These are phyloP conservation scores for Oncorhynchus mykiss DNA, from an alignment of 2,113 vertebrate species.

Conservation along the genomic window DNA sequence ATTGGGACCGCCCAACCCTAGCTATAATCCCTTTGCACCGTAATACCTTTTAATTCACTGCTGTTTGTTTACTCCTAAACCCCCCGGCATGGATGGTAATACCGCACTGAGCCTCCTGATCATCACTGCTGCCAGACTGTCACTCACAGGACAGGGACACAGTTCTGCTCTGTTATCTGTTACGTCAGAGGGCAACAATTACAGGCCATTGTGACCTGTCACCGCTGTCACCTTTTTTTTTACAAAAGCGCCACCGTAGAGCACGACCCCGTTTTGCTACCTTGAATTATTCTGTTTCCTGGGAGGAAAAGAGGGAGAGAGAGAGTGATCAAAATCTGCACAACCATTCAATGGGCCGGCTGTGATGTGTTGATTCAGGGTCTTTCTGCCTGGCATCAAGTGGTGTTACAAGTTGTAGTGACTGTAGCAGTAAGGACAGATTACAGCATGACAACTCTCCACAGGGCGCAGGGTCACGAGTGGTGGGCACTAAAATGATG, in stretches of 20 bases:
- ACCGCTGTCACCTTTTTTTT: neutral
- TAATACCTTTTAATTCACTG: conserved; percentile 20
- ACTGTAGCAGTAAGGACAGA: no score
- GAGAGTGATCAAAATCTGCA: neutral
- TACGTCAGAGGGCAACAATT: neutral
- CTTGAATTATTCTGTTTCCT: conserved; percentile 1
- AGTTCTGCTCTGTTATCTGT: neutral
- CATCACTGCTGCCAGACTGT: neutral
- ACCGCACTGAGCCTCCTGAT: neutral
- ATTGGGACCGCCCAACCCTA: neutral
- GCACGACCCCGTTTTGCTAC: conserved; percentile 8
- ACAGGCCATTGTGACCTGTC: neutral
- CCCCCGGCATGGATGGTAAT: conserved; percentile 1
- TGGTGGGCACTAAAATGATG: no score
- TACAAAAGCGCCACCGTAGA: neutral
- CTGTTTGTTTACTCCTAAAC: conserved; percentile 15
- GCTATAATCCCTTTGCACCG: neutral
- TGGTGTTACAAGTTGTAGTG: no score
- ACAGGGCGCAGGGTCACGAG: no score
- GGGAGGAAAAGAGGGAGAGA: neutral
- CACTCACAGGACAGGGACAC: neutral
- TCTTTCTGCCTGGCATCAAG: neutral
- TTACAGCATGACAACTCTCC: no score
- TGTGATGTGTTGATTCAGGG: neutral
- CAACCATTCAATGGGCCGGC: neutral